Percentiles rank a stretch among this genome's conserved stretches.
These are phyloP conservation scores for Micromesistius poutassou DNA, from an alignment of 2,797 vertebrate genomes.

Conservation along the genomic window DNA sequence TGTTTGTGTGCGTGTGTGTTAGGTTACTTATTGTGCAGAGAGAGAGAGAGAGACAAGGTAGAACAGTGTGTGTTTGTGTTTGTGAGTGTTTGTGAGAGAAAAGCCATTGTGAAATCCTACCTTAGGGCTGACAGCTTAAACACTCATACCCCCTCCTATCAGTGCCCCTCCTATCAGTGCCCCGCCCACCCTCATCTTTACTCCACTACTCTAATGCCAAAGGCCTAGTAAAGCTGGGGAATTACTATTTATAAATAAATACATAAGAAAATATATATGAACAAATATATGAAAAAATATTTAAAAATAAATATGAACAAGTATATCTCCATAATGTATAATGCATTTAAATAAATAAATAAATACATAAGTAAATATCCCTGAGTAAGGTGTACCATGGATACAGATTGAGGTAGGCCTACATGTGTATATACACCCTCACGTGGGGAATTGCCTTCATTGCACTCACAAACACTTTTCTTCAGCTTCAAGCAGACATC, in stretches of 20 bases:
- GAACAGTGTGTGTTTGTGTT: constrained; percentile 10
- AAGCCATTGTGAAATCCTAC: background rate
- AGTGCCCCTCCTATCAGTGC: too few relatives aligned
- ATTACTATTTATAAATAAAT: background rate
- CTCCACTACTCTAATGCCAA: background rate
- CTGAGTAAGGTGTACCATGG: background rate
- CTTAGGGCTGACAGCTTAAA: background rate
- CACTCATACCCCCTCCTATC: background rate
- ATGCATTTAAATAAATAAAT: background rate
- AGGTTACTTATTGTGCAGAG: too few relatives aligned
- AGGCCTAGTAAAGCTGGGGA: background rate
- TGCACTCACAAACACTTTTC: too few relatives aligned
- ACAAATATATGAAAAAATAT: background rate
- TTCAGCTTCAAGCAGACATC: too few relatives aligned
- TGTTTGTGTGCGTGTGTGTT: too few relatives aligned
- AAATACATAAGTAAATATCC: too few relatives aligned
- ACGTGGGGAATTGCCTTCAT: background rate
- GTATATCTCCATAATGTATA: background rate
- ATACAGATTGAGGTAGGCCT: background rate
- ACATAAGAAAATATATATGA: background rate
- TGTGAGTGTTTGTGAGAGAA: constrained; percentile 9
- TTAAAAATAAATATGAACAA: background rate
- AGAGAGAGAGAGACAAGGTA: too few relatives aligned
- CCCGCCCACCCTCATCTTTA: too few relatives aligned
- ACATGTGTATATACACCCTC: background rate